A percentile compares a stretch with the other conserved stretches of the same genome.
Conservation (phyloP, 2,797 vertebrate species). For the Lerista edwardsae region DNA sequence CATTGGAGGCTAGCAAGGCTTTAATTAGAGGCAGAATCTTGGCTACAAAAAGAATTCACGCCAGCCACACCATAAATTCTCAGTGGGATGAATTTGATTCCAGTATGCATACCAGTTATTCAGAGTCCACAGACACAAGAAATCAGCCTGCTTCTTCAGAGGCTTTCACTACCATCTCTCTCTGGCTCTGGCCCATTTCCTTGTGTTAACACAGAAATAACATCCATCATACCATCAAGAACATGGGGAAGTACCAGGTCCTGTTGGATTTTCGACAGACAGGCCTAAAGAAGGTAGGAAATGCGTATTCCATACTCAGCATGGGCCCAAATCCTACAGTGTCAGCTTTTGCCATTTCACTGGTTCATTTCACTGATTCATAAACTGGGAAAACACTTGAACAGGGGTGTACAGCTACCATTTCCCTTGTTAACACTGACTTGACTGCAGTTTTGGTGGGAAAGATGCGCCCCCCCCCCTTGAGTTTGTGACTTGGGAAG, state of each 20-base stretch:
- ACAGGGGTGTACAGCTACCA: too few species aligned
- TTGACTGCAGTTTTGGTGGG: neutral
- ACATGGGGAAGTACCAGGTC: neutral
- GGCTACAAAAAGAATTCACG: neutral
- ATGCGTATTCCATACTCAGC: neutral
- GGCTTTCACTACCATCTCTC: neutral
- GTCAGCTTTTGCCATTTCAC: neutral
- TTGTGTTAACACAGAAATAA: neutral
- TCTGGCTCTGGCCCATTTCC: neutral
- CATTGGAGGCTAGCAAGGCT: neutral
- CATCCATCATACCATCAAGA: neutral
- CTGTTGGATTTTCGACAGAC: too few species aligned
- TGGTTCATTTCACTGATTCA: too few species aligned
- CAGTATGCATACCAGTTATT: neutral
- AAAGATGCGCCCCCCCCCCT: too few species aligned
- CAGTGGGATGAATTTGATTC: neutral
- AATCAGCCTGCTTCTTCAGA: neutral
- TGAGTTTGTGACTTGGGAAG: too few species aligned
- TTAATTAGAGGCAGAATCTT: neutral
- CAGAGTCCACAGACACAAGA: too few species aligned
- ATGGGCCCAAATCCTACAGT: too few species aligned
- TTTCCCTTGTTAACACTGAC: neutral
- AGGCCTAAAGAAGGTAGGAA: neutral
- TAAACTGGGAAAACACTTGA: too few species aligned
- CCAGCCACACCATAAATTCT: neutral